phyloP scores from a whole-genome alignment of 2,113 vertebrate genomes.

The Donacobius atricapilla region DNA sequence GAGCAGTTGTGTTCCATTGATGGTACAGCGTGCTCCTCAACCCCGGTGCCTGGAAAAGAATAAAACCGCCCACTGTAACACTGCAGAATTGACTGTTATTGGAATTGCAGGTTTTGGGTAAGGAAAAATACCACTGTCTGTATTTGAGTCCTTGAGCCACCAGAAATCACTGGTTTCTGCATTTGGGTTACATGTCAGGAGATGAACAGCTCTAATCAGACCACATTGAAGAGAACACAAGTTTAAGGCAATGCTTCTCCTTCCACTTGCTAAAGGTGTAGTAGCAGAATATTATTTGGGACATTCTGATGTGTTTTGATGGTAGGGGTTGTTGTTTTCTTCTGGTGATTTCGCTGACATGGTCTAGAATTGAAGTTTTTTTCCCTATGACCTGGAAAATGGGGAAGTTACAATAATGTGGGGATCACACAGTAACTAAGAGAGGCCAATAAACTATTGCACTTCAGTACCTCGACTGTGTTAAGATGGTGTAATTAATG shows the following conservation, averaged over 20 bases:
- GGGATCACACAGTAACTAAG: not conserved
- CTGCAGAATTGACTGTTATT: not conserved
- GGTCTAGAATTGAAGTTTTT: not conserved
- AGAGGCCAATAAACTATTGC: not conserved
- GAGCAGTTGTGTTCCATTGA: not conserved
- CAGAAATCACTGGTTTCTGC: not conserved
- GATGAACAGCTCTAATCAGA: not conserved
- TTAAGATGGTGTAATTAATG: not conserved
- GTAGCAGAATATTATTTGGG: not conserved
- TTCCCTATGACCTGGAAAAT: not conserved
- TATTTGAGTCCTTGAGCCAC: not conserved
- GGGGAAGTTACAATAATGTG: not conserved
- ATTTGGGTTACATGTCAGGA: not conserved
- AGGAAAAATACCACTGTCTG: not conserved
- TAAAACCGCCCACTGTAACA: not conserved
- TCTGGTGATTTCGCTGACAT: not conserved
- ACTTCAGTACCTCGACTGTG: not conserved
- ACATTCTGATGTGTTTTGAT: not conserved
- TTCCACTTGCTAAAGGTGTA: not conserved
- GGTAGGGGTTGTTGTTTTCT: not conserved
- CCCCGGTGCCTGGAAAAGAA: not conserved
- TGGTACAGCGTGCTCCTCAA: not conserved
- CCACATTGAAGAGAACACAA: not conserved
- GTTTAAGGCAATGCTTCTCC: not conserved
- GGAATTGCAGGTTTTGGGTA: not conserved